Percentiles rank a stretch among this genome's conserved stretches.
Evolutionary conservation across 2,888 invertebrate species (phyloP).

Genomic region (Leptopilina syphax): DNA sequence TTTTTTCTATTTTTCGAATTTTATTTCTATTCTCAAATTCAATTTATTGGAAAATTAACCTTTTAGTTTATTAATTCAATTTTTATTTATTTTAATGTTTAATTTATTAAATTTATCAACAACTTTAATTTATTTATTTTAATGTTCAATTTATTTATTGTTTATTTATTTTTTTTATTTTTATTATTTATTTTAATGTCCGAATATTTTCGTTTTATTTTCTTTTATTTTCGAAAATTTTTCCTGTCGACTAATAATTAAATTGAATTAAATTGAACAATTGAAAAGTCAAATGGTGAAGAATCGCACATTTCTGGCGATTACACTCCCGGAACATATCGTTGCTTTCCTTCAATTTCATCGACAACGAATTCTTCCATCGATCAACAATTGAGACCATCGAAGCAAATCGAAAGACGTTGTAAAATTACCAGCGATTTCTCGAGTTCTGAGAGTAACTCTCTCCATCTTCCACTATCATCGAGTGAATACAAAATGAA

Average conservation of each 20-base stretch:
- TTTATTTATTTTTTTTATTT: too few relatives aligned
- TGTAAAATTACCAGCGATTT: constrained; percentile 32
- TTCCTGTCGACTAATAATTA: neutral
- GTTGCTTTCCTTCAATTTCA: neutral
- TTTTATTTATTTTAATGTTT: neutral
- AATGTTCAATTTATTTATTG: neutral
- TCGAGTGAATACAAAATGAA: neutral
- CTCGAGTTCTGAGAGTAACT: constrained; percentile 1
- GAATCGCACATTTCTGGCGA: constrained; percentile 10
- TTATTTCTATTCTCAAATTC: too few relatives aligned
- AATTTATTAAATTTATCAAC: too few relatives aligned
- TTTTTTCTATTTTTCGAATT: neutral
- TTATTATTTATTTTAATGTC: too few relatives aligned
- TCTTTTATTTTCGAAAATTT: too few relatives aligned
- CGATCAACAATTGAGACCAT: neutral
- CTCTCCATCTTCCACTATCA: neutral
- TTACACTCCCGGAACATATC: constrained; percentile 16
- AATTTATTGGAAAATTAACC: too few relatives aligned
- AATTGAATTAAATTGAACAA: neutral
- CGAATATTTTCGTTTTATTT: too few relatives aligned
- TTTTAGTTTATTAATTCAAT: too few relatives aligned
- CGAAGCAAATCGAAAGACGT: constrained; percentile 4
- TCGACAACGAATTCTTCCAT: constrained; percentile 9
- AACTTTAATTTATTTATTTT: neutral
- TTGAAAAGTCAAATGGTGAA: constrained; percentile 25